phyloP scores from a whole-genome alignment of 2,888 invertebrate genomes.

The Acleris laterana region DNA sequence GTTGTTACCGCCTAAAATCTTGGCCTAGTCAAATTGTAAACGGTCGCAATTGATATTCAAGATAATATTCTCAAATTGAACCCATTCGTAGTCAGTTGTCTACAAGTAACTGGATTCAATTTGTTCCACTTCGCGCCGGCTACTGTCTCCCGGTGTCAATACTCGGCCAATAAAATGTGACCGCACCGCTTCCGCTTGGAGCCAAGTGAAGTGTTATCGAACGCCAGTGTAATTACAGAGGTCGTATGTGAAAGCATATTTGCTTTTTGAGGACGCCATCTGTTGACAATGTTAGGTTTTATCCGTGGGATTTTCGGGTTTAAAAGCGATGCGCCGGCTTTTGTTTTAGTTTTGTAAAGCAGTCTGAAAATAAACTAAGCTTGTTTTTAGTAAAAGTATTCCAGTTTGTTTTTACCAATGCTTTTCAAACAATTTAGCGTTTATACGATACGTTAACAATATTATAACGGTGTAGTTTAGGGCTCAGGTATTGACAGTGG shows the following conservation, averaged over 20 bases:
- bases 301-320: no score
- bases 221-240: slow-evolving; percentile 2
- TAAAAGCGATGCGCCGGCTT: no score
- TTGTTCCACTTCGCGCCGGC: slow-evolving; percentile 25
- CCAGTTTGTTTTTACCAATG: no score
- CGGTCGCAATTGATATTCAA: not conserved
- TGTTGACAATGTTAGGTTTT: no score
- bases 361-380: no score
- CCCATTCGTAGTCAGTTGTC: slow-evolving; percentile 5
- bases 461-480: no score
- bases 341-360: no score
- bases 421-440: no score
- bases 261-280: slow-evolving; percentile 7
- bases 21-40: not conserved
- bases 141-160: slow-evolving; percentile 22
- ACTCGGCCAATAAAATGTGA: slow-evolving; percentile 35
- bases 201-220: slow-evolving; percentile 9
- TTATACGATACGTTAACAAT: no score
- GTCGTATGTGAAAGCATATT: slow-evolving; percentile 6
- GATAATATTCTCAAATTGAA: not conserved
- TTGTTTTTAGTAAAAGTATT: no score
- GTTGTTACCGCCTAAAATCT: no score
- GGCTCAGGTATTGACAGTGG: no score
- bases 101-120: slow-evolving; percentile 33
- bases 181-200: slow-evolving; percentile 8